phyloP scores from a whole-genome alignment of 2,888 invertebrate genomes.

The Drosophila kanekoi region DNA sequence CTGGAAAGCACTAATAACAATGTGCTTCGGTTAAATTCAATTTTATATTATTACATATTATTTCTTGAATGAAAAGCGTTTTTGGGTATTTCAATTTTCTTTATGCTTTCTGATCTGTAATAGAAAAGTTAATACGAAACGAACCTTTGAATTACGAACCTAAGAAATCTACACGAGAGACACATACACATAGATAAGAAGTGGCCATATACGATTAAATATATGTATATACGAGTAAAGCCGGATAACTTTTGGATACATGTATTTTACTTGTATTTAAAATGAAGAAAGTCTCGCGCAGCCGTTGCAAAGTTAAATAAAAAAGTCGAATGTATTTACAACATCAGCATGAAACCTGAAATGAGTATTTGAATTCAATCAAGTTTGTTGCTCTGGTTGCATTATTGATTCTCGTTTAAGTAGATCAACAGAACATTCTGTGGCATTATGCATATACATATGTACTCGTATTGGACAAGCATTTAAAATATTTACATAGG shows the following conservation, averaged over 20 bases:
- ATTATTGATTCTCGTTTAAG: slow-evolving; percentile 33
- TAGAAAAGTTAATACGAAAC: slow-evolving; percentile 20
- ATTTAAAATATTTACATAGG: slow-evolving; percentile 60
- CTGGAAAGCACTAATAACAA: too few species aligned
- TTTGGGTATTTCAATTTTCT: neutral
- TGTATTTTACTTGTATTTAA: slow-evolving; percentile 30
- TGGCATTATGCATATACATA: slow-evolving; percentile 42
- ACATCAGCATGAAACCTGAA: slow-evolving; percentile 19
- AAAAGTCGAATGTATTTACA: slow-evolving; percentile 36
- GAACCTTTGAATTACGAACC: slow-evolving; percentile 14
- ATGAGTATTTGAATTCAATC: slow-evolving; percentile 17
- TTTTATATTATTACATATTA: too few species aligned
- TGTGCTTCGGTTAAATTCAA: neutral
- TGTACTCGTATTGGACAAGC: slow-evolving; percentile 50
- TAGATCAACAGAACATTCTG: slow-evolving; percentile 16
- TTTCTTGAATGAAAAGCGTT: neutral
- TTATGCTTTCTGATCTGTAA: slow-evolving; percentile 3
- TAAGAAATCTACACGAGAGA: slow-evolving; percentile 21
- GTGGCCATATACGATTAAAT: too few species aligned
- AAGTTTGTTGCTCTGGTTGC: slow-evolving; percentile 27
- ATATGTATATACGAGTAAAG: slow-evolving; percentile 44
- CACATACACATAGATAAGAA: slow-evolving; percentile 34
- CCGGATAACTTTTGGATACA: slow-evolving; percentile 25
- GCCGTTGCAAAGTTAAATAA: slow-evolving; percentile 15
- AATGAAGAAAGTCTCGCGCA: slow-evolving; percentile 16